These are phyloP conservation scores for Neopipo cinnamomea DNA, from an alignment of 2,113 vertebrate species.

Conservation along the genomic window DNA sequence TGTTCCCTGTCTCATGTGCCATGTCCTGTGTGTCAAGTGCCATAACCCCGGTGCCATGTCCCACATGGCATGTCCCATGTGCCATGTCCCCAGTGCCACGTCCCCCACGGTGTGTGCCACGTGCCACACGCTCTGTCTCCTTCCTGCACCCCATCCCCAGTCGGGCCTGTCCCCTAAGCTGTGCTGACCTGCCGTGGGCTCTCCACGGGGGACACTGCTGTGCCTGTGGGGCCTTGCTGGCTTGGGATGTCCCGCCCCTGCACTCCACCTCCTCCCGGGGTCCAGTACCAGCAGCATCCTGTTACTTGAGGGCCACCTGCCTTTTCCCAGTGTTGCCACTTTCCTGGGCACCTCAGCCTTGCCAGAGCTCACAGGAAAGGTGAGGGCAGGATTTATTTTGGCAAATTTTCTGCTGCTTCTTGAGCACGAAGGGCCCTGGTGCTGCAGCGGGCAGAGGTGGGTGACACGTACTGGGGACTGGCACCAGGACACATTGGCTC, in stretches of 20 bases:
- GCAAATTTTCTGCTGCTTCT: not conserved
- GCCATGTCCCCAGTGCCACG: too few relatives aligned
- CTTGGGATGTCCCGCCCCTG: too few relatives aligned
- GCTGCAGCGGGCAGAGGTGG: not conserved
- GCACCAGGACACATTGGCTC: fast-evolving
- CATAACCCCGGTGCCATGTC: not conserved
- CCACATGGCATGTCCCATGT: not conserved
- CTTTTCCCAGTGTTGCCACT: not conserved
- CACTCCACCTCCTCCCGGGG: fast-evolving
- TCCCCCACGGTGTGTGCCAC: not conserved
- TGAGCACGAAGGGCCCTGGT: fast-evolving
- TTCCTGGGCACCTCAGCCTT: not conserved
- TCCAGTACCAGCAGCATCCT: not conserved
- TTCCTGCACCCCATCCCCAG: fast-evolving
- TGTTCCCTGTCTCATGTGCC: too few relatives aligned
- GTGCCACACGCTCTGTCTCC: too few relatives aligned
- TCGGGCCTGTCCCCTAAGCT: not conserved
- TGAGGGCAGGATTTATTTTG: not conserved
- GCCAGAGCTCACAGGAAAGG: not conserved
- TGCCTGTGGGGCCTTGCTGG: not conserved
- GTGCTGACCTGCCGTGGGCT: fast-evolving
- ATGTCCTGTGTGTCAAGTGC: too few relatives aligned
- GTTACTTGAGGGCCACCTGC: not conserved
- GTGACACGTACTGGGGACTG: fast-evolving
- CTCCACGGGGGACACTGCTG: fast-evolving